Base-by-base conservation (phyloP, 2,113 vertebrate species). In the Collichthys lucidus region DNA sequence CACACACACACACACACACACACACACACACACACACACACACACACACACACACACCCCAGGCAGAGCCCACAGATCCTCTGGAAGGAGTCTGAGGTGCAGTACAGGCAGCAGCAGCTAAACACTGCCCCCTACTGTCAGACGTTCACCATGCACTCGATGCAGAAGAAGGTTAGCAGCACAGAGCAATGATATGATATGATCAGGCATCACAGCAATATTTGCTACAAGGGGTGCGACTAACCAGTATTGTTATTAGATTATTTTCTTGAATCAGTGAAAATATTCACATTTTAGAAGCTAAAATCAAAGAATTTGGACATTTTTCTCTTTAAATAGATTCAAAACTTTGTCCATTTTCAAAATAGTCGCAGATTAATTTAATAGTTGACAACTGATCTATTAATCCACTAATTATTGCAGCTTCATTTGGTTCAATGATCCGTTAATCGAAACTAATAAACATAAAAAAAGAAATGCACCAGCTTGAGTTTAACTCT, bases 121-220 rank as follows among this genome's bases (percentile, higher is more conserved):
- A 88, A 92, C 89, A 90, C 90, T 93, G 93, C 79, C 93, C 85
- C 83, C 93, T 92, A 62, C 77, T 78, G 93, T 42, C 60, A n/a
- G 0, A 35, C 2, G 6, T 3, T 11, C 56, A 46, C 10, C 4
- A 53, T 1, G 4, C 19, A 62, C 20, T 31, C 1, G 11, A 1
- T 26, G 31, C 44, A 61, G 19, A 46, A 35, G 29, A 22, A 73
- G 5, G 11, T 12, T 9, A 14, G n/a, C 69, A 50, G 17, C 12
- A 22, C 15, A 22, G 11, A 55, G 11, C 17, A 22, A 5, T 22
- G 24, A 19, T 26, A n/a, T n/a, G n/a, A n/a, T n/a, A 60, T 56
- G 20, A 71, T 74, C 74, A 61, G 35, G 22, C 29, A 52, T 40
- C 3, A 17, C 0, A 22, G 59, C 14, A 44, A 42, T 14, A 63